Evolutionary conservation across 53 echinoderm and acorn worm genomes (phyloP), one percentile per base, ranked within the genome.

Genomic region (Echinarachnius parma): DNA sequence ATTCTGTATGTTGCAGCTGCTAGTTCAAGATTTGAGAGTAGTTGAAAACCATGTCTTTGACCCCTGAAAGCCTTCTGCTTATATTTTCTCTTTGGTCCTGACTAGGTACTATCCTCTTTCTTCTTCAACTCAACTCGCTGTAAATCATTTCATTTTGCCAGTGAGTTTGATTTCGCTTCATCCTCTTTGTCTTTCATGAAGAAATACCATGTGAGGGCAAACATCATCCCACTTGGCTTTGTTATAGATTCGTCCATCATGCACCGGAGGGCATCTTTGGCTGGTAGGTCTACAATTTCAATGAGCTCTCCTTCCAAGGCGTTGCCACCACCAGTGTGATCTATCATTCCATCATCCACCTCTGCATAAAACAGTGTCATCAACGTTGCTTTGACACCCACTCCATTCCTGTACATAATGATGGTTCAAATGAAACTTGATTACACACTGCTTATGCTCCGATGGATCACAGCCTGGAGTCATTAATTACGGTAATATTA

Each of bases 341-440:
- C 62, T 53, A 67, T 83, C 88, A 88, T 88, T 16, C 47, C 49
- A 54, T 88, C 88, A 47, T 63, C 83, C 25, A 88, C 83, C 46
- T 88, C 88, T 42, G 80, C 83, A 83, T 88, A 88, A 74, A 83
- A 88, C 9, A 77, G 39, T 22, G 80, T 88, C 61, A 77, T 66
- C 22, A 19, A n/a, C 25, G 79, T 83, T 23, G 83, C 88, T 49
- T 58, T 80, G 15, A 75, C 71, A 59, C 88, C 83, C 28, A 83
- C 80, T 28, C 80, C 83, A 61, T 19, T 34, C 61, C 88, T 88
- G 75, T 14, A 79, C 35, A 62, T 37, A 39, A 34, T 23, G 77
- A 30, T n/a, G n/a, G n/a, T n/a, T n/a, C n/a, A n/a, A n/a, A n/a
- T n/a, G n/a, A n/a, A n/a, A n/a, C n/a, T n/a, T n/a, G n/a, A n/a